Conservation (phyloP, 2,888 invertebrate species). For the Ormyrus labotus region DNA sequence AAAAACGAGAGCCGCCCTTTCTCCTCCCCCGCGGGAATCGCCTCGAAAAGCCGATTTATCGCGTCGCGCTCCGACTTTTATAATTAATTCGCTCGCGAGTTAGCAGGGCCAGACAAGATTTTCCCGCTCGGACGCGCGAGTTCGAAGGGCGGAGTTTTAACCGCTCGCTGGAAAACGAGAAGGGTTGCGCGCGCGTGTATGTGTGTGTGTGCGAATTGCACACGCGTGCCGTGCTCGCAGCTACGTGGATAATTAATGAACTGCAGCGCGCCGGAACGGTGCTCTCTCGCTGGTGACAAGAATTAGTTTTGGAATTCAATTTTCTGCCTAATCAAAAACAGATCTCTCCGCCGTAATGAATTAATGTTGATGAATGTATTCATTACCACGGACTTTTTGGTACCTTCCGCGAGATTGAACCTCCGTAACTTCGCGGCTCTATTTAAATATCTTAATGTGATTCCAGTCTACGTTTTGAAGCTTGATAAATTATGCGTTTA, state of each 20-base stretch:
- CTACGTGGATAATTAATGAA: slow-evolving; percentile 40
- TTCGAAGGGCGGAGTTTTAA: slow-evolving; percentile 15
- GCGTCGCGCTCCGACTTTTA: slow-evolving; percentile 28
- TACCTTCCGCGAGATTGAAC: too few species aligned
- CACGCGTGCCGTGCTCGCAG: neutral
- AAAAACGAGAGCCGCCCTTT: slow-evolving; percentile 16
- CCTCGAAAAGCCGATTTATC: slow-evolving; percentile 33
- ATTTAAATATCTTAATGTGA: too few species aligned
- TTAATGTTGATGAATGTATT: too few species aligned
- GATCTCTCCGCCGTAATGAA: neutral
- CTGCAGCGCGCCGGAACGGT: slow-evolving; percentile 5
- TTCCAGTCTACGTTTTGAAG: too few species aligned
- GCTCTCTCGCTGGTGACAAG: slow-evolving; percentile 1
- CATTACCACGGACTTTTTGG: too few species aligned
- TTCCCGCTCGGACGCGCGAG: slow-evolving; percentile 34
- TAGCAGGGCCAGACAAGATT: slow-evolving; percentile 18
- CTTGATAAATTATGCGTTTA: too few species aligned
- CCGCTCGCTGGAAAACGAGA: slow-evolving; percentile 16
- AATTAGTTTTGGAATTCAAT: slow-evolving; percentile 43
- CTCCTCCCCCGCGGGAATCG: neutral
- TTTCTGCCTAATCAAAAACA: slow-evolving; percentile 29
- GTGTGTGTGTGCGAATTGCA: too few species aligned
- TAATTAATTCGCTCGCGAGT: slow-evolving; percentile 33
- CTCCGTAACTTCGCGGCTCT: too few species aligned
- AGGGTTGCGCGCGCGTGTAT: neutral